These are phyloP conservation scores for Gymnopithys bicolor DNA, from an alignment of 2,797 vertebrate species.

Conservation along the genomic window DNA sequence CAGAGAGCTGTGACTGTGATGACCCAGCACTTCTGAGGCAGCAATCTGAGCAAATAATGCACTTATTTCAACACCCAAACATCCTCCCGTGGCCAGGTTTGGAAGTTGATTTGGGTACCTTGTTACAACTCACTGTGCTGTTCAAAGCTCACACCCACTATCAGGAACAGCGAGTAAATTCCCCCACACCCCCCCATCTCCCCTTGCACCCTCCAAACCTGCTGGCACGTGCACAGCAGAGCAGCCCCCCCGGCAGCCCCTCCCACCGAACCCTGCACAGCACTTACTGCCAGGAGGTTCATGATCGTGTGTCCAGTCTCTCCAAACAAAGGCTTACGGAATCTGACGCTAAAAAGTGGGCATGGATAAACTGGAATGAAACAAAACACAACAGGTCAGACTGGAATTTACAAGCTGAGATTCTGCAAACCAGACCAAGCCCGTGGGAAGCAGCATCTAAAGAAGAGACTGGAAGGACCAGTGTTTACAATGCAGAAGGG, in stretches of 20 bases:
- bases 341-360: constrained; percentile 96
- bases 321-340: constrained; percentile 96
- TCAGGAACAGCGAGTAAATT: not conserved
- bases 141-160: not conserved
- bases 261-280: not conserved
- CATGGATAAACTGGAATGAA: constrained; percentile 93
- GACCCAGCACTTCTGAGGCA: not conserved
- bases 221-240: not conserved
- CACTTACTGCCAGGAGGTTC: constrained; percentile 96
- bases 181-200: not conserved
- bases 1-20: not conserved
- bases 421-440: not conserved
- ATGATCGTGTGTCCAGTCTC: constrained; percentile 99
- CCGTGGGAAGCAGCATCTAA: not conserved
- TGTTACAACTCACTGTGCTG: not conserved
- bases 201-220: not conserved
- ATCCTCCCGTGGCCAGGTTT: not conserved
- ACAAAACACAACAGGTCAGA: constrained; percentile 10
- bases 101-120: not conserved
- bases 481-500: not conserved
- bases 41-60: not conserved
- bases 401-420: not conserved
- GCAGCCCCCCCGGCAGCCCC: not conserved
- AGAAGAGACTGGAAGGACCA: not conserved
- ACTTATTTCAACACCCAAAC: not conserved